These are phyloP conservation scores for Notarius lentiginosus DNA, from an alignment of 2,113 vertebrate genomes.

Conservation along the genomic window DNA sequence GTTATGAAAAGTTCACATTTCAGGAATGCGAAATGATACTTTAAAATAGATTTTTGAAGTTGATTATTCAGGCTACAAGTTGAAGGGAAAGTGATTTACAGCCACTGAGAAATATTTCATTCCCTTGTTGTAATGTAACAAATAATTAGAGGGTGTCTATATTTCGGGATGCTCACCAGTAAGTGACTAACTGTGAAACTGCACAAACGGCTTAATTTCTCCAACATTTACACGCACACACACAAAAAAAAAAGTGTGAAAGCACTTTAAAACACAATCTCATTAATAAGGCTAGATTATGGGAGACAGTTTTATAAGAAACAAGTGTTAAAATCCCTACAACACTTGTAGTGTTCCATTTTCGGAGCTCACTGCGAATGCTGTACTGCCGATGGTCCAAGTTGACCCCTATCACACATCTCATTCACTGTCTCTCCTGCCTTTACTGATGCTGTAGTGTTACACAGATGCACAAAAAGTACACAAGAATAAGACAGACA, in stretches of 20 bases:
- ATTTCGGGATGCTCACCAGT: neutral
- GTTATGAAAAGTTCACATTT: neutral
- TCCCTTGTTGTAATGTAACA: neutral
- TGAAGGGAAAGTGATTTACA: too few species aligned
- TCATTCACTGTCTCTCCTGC: neutral
- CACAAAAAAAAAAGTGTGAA: neutral
- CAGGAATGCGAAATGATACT: neutral
- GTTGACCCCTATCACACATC: neutral
- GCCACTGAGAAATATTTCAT: neutral
- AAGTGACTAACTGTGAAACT: neutral
- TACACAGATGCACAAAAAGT: constrained; percentile 1
- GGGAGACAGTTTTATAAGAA: constrained; percentile 25
- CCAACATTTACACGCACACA: neutral
- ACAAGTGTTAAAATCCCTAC: neutral
- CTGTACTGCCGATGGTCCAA: neutral
- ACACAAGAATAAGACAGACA: constrained; percentile 32
- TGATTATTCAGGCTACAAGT: neutral
- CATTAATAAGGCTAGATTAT: neutral
- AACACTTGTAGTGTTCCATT: neutral
- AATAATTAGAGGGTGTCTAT: neutral
- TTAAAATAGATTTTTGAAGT: neutral
- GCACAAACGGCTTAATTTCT: neutral
- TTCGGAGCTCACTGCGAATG: neutral
- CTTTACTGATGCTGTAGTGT: constrained; percentile 2
- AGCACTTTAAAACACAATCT: neutral